These are phyloP conservation scores for Rattus norvegicus DNA, from an alignment of 2,113 vertebrate genomes.

Conservation along the genomic window DNA sequence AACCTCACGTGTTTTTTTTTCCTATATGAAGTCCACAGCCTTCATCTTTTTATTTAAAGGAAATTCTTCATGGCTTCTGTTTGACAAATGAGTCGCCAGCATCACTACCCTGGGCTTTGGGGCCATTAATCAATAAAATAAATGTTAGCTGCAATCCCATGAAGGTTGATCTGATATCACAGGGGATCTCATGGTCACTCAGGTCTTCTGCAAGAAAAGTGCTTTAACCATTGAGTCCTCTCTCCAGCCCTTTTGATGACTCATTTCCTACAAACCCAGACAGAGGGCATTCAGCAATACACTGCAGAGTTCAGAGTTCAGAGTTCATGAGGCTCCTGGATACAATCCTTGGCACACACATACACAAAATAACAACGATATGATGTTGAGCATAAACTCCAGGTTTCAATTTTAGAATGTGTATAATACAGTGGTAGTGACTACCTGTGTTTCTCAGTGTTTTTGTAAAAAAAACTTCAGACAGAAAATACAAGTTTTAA, in stretches of 20 bases:
- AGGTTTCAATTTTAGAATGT: neutral
- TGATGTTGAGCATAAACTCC: too few relatives aligned
- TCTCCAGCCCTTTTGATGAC: neutral
- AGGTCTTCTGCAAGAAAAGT: neutral
- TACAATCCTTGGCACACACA: neutral
- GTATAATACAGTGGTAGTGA: too few relatives aligned
- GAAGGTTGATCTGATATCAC: neutral
- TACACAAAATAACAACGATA: neutral
- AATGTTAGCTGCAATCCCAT: neutral
- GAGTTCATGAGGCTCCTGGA: neutral
- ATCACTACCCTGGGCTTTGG: neutral
- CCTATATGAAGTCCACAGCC: neutral
- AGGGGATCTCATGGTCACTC: neutral
- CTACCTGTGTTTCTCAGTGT: neutral
- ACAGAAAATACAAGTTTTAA: neutral
- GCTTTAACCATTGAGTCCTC: neutral
- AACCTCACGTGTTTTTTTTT: neutral
- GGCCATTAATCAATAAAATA: neutral
- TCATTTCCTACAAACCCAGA: neutral
- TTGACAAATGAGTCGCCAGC: neutral
- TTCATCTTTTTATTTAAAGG: neutral
- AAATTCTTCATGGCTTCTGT: neutral
- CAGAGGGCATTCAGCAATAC: too few relatives aligned
- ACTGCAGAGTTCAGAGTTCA: neutral
- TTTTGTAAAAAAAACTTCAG: too few relatives aligned